Evolutionary conservation across 1,140 invertebrate genomes (phyloP).

Genomic region (Trachymyrmex septentrionalis): DNA sequence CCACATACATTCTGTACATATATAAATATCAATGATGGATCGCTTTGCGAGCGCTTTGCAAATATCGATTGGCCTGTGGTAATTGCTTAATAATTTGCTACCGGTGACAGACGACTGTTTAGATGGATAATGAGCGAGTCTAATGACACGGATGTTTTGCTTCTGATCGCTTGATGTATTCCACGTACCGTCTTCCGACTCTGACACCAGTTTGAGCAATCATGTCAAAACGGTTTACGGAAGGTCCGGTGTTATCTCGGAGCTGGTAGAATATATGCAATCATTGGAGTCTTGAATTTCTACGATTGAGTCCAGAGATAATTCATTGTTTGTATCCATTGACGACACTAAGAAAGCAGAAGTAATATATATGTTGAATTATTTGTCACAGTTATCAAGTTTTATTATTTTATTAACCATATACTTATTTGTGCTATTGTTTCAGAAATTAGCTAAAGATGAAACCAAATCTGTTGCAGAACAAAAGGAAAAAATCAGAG

Average conservation of each 20-base stretch:
- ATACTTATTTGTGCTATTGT: constrained; percentile 22
- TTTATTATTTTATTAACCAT: constrained; percentile 18
- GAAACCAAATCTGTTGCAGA: constrained; percentile 87
- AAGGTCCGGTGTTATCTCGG: constrained; percentile 87
- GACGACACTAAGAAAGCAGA: constrained; percentile 86
- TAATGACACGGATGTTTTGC: constrained; percentile 93
- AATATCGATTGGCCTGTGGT: background rate
- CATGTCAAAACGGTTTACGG: constrained; percentile 80
- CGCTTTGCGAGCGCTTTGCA: background rate
- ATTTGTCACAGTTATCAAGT: background rate
- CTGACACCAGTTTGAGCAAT: constrained; percentile 84
- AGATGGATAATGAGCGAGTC: constrained; percentile 91
- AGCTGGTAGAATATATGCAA: constrained; percentile 88
- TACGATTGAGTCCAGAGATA: constrained; percentile 84
- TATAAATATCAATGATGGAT: background rate
- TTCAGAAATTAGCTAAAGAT: constrained; percentile 87
- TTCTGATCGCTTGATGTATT: constrained; percentile 93
- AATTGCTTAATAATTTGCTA: constrained; percentile 30
- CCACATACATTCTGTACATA: too few species aligned
- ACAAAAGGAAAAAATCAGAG: constrained; percentile 89
- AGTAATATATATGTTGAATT: constrained; percentile 78
- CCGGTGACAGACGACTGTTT: constrained; percentile 57
- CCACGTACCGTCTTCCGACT: constrained; percentile 86
- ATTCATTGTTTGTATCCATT: constrained; percentile 81
- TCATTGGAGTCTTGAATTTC: constrained; percentile 88